Conservation (phyloP, 2,797 vertebrate species). For the Myoxocephalus aenaeus region DNA sequence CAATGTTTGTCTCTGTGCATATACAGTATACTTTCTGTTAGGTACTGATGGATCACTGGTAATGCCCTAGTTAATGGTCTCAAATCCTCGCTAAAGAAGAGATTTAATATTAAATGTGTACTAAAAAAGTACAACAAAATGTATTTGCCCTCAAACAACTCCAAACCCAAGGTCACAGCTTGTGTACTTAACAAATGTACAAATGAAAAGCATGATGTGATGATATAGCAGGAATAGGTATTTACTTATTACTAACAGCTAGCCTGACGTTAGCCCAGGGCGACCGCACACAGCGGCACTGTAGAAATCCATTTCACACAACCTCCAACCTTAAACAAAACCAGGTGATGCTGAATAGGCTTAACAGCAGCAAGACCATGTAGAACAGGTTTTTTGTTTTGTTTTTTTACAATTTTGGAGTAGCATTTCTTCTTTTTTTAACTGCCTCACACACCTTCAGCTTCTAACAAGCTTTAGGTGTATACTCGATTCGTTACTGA, state of each 20-base stretch:
- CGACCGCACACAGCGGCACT: background rate
- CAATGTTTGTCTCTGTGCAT: background rate
- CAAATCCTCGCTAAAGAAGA: background rate
- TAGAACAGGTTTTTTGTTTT: no score
- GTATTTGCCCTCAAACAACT: background rate
- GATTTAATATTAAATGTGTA: background rate
- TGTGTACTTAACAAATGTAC: background rate
- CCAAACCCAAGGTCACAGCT: background rate
- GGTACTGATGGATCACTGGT: background rate
- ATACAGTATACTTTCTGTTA: background rate
- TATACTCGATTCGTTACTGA: background rate
- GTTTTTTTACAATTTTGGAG: background rate
- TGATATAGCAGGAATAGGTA: background rate
- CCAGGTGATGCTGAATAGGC: background rate
- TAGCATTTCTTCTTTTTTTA: background rate
- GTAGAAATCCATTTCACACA: background rate
- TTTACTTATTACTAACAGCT: background rate
- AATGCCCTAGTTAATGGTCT: background rate
- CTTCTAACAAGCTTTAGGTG: background rate
- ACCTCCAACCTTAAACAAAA: background rate
- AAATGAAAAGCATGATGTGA: background rate
- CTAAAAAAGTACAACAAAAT: background rate
- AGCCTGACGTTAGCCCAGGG: background rate
- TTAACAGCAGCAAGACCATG: background rate
- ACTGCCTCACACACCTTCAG: background rate